Evolutionary conservation across 2,113 vertebrate genomes (phyloP), one percentile per base, ranked within the genome.

Genomic region (Oryzias woworae): DNA sequence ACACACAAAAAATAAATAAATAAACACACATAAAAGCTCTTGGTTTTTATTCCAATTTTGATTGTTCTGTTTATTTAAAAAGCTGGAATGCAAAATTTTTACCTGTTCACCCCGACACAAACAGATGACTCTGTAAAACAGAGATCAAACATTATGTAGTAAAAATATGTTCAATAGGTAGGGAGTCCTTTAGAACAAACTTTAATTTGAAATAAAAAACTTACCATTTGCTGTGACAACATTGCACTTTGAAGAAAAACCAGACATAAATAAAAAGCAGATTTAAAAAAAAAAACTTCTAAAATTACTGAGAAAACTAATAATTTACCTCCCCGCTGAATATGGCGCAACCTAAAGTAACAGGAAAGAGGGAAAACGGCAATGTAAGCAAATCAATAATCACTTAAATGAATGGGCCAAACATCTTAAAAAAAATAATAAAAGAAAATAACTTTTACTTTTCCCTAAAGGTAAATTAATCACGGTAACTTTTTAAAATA

Each of bases 71-170:
- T 24, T 41, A 63, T 1, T 24, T 53, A 53, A 63, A 24, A 18
- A 10, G 8, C 8, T 36, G 7, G 26, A 28, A 28, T 28, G 26
- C 10, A 36, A 36, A 36, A 36, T 2, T 36, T 73, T 18, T 49
- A 93, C 92, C 90, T 91, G 85, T 90, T 86, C 16, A 87, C 36
- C 41, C 68, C 73, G 0, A 1, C 4, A 41, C 92, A 93, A 42
- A 90, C 81, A 0, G 75, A 42, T 0, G 84, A 81, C 58, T 66
- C 92, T 93, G 80, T 72, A 28, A 28, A 60, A 45, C 45, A 7
- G 4, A 14, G 60, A 57, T 1, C 68, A 36, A 36, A 36, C 26
- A 28, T 5, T 4, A n/a, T 41, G 44, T 36, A 41, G 0, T 43
- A n/a, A 4, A 2, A 52, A 65, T 20, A 20, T 20, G 20, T 20